Conservation (phyloP, 2,888 invertebrate species). For the Dioctria rufipes region DNA sequence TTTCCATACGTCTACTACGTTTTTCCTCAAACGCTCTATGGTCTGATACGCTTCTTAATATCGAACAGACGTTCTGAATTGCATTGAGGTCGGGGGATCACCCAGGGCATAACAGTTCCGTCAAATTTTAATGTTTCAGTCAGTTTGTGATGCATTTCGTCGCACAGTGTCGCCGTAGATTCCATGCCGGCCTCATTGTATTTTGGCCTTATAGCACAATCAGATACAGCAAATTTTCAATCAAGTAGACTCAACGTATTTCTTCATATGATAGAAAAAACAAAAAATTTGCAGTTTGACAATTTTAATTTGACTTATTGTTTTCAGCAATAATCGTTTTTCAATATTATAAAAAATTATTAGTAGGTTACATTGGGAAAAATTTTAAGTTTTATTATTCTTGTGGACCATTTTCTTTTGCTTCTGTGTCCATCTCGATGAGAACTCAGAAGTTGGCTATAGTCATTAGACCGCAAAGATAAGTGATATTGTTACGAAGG, state of each 20-base stretch:
- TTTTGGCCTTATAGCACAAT: not conserved
- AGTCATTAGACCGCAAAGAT: constrained; percentile 15
- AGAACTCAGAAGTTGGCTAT: constrained; percentile 23
- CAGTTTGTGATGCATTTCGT: too few species aligned
- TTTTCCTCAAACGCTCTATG: too few species aligned
- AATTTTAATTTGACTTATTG: constrained; percentile 56
- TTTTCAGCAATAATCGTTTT: constrained; percentile 46
- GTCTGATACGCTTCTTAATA: too few species aligned
- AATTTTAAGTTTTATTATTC: constrained; percentile 55
- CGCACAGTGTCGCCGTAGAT: not conserved
- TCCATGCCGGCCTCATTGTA: not conserved
- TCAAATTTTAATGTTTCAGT: too few species aligned
- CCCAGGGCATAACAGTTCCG: too few species aligned
- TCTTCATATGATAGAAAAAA: constrained; percentile 31
- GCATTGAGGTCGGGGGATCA: too few species aligned
- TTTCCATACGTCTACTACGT: too few species aligned
- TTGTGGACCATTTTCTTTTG: constrained; percentile 19
- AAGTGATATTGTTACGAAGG: constrained; percentile 19
- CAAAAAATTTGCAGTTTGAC: constrained; percentile 55
- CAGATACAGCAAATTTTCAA: not conserved
- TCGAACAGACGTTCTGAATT: too few species aligned
- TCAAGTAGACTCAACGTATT: constrained; percentile 51
- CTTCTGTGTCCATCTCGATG: constrained; percentile 7
- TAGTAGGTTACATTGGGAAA: constrained; percentile 49
- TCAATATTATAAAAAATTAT: constrained; percentile 54